These are phyloP conservation scores for Ictidomys tridecemlineatus DNA, from an alignment of 2,113 vertebrate species.

Conservation along the genomic window DNA sequence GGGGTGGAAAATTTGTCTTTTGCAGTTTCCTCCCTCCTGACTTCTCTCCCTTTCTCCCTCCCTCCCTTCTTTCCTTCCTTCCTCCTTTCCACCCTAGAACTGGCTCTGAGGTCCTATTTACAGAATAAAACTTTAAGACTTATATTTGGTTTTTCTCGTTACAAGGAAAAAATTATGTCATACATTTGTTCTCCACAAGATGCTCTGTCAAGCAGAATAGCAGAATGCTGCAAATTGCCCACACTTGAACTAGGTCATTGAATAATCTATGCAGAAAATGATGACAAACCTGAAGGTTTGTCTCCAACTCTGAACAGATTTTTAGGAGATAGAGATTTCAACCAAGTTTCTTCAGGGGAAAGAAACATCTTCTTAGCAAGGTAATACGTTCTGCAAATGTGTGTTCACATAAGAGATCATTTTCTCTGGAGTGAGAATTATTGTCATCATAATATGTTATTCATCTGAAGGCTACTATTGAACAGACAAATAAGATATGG, in stretches of 20 bases:
- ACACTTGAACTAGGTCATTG: slow-evolving; percentile 81
- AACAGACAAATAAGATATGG: background rate
- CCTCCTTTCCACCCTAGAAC: no score
- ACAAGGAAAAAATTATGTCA: slow-evolving; percentile 79
- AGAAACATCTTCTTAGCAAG: slow-evolving; percentile 83
- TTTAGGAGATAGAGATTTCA: slow-evolving; percentile 81
- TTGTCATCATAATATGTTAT: background rate
- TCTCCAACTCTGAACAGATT: slow-evolving; percentile 77
- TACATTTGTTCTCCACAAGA: slow-evolving; percentile 80
- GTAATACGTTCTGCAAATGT: slow-evolving; percentile 67
- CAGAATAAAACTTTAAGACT: background rate
- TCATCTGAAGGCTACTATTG: background rate
- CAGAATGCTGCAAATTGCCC: slow-evolving; percentile 84
- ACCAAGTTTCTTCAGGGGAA: slow-evolving; percentile 77
- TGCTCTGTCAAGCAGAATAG: slow-evolving; percentile 79
- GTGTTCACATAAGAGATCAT: background rate
- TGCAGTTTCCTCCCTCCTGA: no score
- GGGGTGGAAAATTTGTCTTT: no score
- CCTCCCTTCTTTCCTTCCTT: rapidly evolving
- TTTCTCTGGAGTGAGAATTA: background rate
- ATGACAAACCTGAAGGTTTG: slow-evolving; percentile 77
- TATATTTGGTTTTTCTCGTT: background rate
- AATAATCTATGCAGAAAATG: slow-evolving; percentile 77
- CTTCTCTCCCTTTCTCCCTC: background rate
- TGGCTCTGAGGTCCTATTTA: background rate